phyloP scores from a whole-genome alignment of 2,797 vertebrate species.

The Sebastes cheni region DNA sequence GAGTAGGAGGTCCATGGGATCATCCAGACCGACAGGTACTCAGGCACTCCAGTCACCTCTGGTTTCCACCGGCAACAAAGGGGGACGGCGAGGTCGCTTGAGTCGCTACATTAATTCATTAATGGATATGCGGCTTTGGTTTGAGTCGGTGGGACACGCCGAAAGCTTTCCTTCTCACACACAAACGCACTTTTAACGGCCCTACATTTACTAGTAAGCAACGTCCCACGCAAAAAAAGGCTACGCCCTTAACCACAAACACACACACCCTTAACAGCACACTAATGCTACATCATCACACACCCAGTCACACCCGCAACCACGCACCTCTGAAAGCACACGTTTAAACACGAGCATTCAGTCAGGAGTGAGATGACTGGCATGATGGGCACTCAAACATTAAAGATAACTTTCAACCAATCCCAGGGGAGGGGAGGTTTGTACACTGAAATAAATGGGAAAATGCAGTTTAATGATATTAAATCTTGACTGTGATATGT shows the following conservation, averaged over 20 bases:
- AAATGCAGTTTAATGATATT: neutral
- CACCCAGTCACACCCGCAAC: slow-evolving; percentile 51
- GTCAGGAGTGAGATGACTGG: slow-evolving; percentile 15
- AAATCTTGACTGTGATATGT: neutral
- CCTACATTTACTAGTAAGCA: slow-evolving; percentile 35
- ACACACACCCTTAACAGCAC: slow-evolving; percentile 48
- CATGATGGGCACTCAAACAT: slow-evolving; percentile 5
- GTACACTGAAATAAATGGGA: neutral
- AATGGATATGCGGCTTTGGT: slow-evolving; percentile 31
- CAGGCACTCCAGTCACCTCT: slow-evolving; percentile 68
- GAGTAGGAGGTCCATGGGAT: slow-evolving; percentile 68
- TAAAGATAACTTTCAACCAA: neutral
- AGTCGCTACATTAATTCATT: slow-evolving; percentile 55
- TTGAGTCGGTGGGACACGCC: slow-evolving; percentile 38
- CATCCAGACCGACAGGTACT: slow-evolving; percentile 78
- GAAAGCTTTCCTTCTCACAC: slow-evolving; percentile 44
- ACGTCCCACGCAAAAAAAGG: slow-evolving; percentile 26
- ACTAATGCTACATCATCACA: slow-evolving; percentile 48
- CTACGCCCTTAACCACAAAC: slow-evolving; percentile 63
- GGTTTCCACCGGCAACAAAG: slow-evolving; percentile 58
- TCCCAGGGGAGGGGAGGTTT: neutral
- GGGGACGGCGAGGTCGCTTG: slow-evolving; percentile 41
- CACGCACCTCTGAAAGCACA: slow-evolving; percentile 33
- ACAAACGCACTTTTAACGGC: slow-evolving; percentile 25
- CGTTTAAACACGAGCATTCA: neutral